Conservation (phyloP, 1,140 invertebrate genomes). For the Anastatus disparis region DNA sequence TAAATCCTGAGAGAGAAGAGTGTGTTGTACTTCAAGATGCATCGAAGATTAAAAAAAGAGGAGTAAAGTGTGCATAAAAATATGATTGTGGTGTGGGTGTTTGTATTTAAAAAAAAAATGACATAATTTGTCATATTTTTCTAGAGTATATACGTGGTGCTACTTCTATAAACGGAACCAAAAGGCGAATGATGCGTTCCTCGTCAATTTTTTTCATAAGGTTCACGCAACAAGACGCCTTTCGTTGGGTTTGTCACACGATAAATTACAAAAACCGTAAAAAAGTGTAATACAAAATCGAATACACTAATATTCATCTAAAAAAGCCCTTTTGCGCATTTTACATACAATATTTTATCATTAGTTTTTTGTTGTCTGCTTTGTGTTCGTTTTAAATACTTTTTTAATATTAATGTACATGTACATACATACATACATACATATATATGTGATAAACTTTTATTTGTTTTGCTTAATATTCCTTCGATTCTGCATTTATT, state of each 20-base stretch:
- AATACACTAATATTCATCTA: slow-evolving; percentile 49
- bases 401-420: too few relatives aligned
- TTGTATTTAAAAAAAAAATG: slow-evolving; percentile 42
- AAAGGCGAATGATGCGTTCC: slow-evolving; percentile 42
- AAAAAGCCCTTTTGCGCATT: slow-evolving; percentile 44
- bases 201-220: too few relatives aligned
- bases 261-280: slow-evolving; percentile 52
- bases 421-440: too few relatives aligned
- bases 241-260: slow-evolving; percentile 34
- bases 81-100: background rate
- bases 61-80: slow-evolving; percentile 1
- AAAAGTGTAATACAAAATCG: slow-evolving; percentile 53
- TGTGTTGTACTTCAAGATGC: too few relatives aligned
- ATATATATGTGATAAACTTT: too few relatives aligned
- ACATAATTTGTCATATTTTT: slow-evolving; percentile 28
- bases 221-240: slow-evolving; percentile 42
- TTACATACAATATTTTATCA: too few relatives aligned
- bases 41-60: too few relatives aligned
- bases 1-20: too few relatives aligned
- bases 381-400: background rate
- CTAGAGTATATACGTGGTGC: slow-evolving; percentile 40
- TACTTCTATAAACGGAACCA: slow-evolving; percentile 47
- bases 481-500: too few relatives aligned
- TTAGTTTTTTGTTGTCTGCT: background rate
- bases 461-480: too few relatives aligned